A percentile compares a stretch with the other conserved stretches of the same genome.
These are phyloP conservation scores for Drosophila pectinifera DNA, from an alignment of 1,140 invertebrate genomes.

Conservation along the genomic window DNA sequence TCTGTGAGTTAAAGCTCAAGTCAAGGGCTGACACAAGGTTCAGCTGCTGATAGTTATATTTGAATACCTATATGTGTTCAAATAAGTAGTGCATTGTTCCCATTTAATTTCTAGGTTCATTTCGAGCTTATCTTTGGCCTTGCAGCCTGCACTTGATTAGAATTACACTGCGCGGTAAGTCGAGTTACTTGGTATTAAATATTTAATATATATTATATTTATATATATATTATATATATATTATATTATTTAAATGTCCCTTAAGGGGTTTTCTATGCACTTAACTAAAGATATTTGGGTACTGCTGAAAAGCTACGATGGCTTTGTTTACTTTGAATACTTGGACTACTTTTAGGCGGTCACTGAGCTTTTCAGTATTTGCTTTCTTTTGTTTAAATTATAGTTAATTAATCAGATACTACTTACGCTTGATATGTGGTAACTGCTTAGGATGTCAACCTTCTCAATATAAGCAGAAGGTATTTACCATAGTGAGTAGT, in stretches of 20 bases:
- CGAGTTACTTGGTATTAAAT: too few species aligned
- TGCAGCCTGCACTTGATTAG: constrained; percentile 13
- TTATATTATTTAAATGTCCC: not conserved
- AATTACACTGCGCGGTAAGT: constrained; percentile 1
- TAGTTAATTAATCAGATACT: too few species aligned
- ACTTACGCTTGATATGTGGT: too few species aligned
- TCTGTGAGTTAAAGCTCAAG: constrained; percentile 6
- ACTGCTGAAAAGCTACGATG: not conserved
- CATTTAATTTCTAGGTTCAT: constrained; percentile 5
- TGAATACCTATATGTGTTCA: not conserved
- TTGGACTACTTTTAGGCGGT: constrained; percentile 48
- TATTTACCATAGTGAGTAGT: too few species aligned
- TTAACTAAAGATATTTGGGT: not conserved
- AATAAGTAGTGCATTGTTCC: not conserved
- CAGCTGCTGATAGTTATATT: not conserved
- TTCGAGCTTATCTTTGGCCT: constrained; percentile 4
- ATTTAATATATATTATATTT: not conserved
- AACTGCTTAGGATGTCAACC: too few species aligned
- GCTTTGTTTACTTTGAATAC: not conserved
- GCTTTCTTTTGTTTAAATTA: too few species aligned
- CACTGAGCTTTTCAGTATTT: too few species aligned
- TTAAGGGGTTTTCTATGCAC: too few species aligned
- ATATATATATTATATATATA: not conserved
- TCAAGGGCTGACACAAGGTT: not conserved
- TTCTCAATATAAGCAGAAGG: too few species aligned